Conservation (phyloP, 2,113 vertebrate species). For the Pleuronectes platessa region DNA sequence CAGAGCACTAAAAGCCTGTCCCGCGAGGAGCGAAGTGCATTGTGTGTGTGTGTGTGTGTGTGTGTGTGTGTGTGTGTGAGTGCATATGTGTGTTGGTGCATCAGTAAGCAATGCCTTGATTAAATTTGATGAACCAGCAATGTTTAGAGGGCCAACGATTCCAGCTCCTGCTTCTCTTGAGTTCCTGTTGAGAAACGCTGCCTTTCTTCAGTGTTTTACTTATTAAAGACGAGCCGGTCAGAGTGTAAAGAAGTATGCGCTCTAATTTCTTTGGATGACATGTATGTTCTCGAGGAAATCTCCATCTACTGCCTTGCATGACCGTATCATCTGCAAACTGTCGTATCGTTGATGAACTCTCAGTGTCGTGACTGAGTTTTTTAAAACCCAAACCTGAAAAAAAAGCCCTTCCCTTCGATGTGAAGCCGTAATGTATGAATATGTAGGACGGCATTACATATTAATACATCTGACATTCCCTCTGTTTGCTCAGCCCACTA, state of each 20-base stretch:
- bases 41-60: conserved; percentile 57
- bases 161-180: conserved; percentile 50
- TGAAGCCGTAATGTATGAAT: conserved; percentile 21
- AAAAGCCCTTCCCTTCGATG: not conserved
- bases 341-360: not conserved
- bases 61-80: conserved; percentile 39
- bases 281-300: conserved; percentile 3
- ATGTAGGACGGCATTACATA: conserved; percentile 71
- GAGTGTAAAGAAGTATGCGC: not conserved
- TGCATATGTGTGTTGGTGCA: conserved; percentile 57
- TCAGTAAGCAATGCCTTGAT: conserved; percentile 80
- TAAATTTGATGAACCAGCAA: conserved; percentile 83
- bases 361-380: not conserved
- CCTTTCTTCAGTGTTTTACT: conserved; percentile 1
- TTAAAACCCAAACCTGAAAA: not conserved
- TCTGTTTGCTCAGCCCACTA: conserved; percentile 48
- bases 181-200: conserved; percentile 28
- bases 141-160: conserved; percentile 65
- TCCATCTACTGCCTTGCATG: not conserved
- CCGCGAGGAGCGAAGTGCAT: conserved; percentile 80
- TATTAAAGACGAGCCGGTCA: conserved; percentile 2
- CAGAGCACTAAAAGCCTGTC: conserved; percentile 87
- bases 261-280: not conserved
- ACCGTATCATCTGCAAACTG: not conserved
- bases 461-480: conserved; percentile 68